These are phyloP conservation scores for Trilocha varians DNA, from an alignment of 2,888 invertebrate species.

Conservation along the genomic window DNA sequence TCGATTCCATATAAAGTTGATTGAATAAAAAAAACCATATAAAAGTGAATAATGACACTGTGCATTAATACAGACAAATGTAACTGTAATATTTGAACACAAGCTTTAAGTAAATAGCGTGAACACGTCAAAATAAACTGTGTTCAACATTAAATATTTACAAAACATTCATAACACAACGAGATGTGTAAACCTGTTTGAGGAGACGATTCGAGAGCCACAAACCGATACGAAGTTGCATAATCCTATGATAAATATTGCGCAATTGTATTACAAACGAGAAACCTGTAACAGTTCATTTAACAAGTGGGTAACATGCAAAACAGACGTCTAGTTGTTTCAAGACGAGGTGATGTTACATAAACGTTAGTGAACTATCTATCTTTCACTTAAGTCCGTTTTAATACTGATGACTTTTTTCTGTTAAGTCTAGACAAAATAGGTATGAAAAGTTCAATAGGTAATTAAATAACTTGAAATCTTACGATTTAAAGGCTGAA, in stretches of 20 bases:
- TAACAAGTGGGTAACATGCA: not conserved
- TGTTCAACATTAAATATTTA: not conserved
- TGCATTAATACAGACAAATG: no score
- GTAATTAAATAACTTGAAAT: no score
- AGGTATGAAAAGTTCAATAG: no score
- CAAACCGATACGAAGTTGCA: slow-evolving; percentile 4
- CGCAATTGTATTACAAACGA: slow-evolving; percentile 5
- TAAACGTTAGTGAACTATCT: not conserved
- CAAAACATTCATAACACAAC: not conserved
- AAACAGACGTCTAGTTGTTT: not conserved
- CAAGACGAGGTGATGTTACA: not conserved
- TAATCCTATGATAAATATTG: slow-evolving; percentile 2
- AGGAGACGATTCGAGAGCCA: not conserved
- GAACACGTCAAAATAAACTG: not conserved
- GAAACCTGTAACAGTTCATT: slow-evolving; percentile 12
- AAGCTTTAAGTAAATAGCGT: not conserved
- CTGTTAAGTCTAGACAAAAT: no score
- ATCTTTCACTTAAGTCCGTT: not conserved
- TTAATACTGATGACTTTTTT: no score
- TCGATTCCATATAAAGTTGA: no score
- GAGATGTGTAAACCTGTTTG: not conserved
- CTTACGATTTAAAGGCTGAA: no score
- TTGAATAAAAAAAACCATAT: no score
- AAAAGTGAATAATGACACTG: no score
- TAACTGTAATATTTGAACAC: not conserved